Evolutionary conservation across 2,113 vertebrate genomes (phyloP).

Genomic region (Holacanthus passer): DNA sequence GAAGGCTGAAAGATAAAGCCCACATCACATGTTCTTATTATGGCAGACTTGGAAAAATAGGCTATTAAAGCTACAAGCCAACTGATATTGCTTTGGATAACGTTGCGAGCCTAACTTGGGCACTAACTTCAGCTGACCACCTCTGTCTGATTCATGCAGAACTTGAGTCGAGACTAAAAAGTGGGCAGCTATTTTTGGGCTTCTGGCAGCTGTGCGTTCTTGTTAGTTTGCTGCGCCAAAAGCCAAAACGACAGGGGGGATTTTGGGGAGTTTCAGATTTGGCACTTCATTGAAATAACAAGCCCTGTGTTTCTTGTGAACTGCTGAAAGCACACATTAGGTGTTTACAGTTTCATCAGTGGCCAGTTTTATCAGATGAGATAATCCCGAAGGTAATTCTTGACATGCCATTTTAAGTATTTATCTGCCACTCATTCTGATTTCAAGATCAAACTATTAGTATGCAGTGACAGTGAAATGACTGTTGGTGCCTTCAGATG

Average conservation of each 20-base stretch:
- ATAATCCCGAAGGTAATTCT: too few relatives aligned
- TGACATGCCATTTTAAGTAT: neutral
- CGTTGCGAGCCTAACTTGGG: neutral
- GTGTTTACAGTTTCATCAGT: neutral
- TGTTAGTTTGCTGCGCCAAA: conserved; percentile 2
- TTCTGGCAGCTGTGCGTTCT: conserved; percentile 49
- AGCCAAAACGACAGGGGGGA: neutral
- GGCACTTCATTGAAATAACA: neutral
- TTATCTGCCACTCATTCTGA: neutral
- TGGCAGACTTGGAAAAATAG: fast-evolving
- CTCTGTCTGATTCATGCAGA: conserved; percentile 24
- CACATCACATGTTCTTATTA: neutral
- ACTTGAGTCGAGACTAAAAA: conserved; percentile 22
- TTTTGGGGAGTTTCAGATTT: conserved; percentile 12
- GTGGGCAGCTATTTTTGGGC: conserved; percentile 61
- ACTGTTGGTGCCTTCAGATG: neutral
- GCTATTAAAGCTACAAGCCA: neutral
- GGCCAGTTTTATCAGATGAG: too few relatives aligned
- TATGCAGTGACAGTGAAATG: neutral
- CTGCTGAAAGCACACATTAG: neutral
- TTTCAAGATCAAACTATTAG: neutral
- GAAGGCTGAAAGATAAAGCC: neutral
- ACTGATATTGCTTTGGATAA: neutral
- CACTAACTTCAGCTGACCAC: conserved; percentile 2
- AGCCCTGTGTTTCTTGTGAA: neutral